These are phyloP conservation scores for Chaitophorus viminalis DNA, from an alignment of 2,888 invertebrate species.

Conservation along the genomic window DNA sequence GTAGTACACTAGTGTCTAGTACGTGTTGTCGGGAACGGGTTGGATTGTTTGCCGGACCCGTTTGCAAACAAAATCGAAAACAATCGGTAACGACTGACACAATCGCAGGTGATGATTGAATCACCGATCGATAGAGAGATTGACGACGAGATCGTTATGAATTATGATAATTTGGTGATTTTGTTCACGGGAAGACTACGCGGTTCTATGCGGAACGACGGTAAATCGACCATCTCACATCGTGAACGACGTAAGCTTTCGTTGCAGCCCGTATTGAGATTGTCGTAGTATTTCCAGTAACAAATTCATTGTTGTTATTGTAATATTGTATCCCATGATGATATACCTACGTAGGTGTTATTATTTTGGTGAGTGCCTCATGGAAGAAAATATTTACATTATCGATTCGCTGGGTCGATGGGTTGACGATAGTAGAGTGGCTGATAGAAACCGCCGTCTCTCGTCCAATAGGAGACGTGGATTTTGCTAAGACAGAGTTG, in stretches of 20 bases:
- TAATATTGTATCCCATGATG: not conserved
- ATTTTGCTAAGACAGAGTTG: conserved; percentile 50
- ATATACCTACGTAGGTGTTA: not conserved
- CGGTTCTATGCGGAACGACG: too few species aligned
- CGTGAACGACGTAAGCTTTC: too few species aligned
- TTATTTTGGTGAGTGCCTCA: not conserved
- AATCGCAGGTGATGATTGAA: not conserved
- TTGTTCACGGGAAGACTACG: not conserved
- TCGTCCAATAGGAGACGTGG: conserved; percentile 29
- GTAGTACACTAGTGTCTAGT: too few species aligned
- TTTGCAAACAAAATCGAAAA: too few species aligned
- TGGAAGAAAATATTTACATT: conserved; percentile 37
- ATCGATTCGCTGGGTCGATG: conserved; percentile 58
- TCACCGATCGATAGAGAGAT: not conserved
- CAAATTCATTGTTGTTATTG: not conserved
- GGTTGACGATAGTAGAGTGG: conserved; percentile 59
- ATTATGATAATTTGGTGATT: too few species aligned
- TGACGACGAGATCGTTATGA: not conserved
- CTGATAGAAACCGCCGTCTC: conserved; percentile 59
- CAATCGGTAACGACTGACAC: not conserved
- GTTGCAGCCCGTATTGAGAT: not conserved
- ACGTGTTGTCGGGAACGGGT: not conserved
- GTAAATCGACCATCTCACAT: too few species aligned
- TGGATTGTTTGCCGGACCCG: too few species aligned
- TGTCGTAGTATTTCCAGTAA: not conserved